Evolutionary conservation across 2,888 invertebrate species (phyloP), one percentile per base, ranked within the genome.

Genomic region (Galerucella calmariensis): DNA sequence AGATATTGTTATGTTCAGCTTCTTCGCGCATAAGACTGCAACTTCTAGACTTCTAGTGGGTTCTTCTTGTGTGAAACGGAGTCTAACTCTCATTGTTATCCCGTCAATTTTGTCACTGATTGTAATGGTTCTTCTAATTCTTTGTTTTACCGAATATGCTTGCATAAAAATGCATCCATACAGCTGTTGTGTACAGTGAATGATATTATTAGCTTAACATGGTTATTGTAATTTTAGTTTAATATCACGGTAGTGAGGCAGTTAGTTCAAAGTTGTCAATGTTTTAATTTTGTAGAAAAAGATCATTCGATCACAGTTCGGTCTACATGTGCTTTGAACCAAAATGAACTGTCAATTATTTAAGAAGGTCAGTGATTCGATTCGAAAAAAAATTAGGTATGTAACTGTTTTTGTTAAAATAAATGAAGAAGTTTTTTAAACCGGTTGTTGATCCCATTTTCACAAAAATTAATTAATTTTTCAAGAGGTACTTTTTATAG

Each of bases 241-340:
- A 16, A 9, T 56, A 56, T 20, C 56, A 56, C 20, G 56, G 56
- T 56, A 56, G 56, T 20, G 56, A 56, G 56, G 56, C 56, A 16
- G 56, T 16, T 56, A 56, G 56, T 56, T 56, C 56, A 63, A 63
- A 63, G 63, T 63, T 44, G 10, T 14, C n/a, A 14, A 66, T 51
- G 12, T 61, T 24, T 61, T 24, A 41, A 41, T 67, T 67, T 67
- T 48, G 1, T 20, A 6, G n/a, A 67, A 46, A 67, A 53, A 14
- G 51, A 16, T 56, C 10, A 56, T 56, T 56, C 16, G 20, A 20
- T 53, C 51, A 24, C 12, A 51, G 27, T 67, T 67, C n/a, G 66
- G 48, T 67, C 66, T 48, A 67, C 27, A 67, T 67, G 66, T 67
- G 16, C 66, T 67, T 51, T 67, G 66, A 67, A 67, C 66, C 66